Percentiles rank a stretch among this genome's conserved stretches.
These are phyloP conservation scores for Ormyrus pomaceus DNA, from an alignment of 2,888 invertebrate species.

Conservation along the genomic window DNA sequence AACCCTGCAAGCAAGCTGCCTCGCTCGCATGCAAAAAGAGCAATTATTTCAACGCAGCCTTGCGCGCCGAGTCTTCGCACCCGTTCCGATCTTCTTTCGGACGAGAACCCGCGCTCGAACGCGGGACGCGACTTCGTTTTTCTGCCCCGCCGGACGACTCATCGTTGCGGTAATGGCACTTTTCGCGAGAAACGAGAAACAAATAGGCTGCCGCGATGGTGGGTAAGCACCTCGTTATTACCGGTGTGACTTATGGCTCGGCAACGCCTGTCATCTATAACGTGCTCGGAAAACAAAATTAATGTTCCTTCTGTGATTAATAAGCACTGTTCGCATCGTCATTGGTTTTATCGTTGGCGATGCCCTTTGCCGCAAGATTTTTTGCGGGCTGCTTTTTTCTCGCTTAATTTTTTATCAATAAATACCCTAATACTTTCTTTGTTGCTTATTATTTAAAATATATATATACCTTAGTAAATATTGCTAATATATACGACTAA, in stretches of 20 bases:
- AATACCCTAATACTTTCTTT: no score
- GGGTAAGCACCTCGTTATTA: conserved; percentile 12
- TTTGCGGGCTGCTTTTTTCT: no score
- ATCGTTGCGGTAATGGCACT: not conserved
- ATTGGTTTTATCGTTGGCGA: no score
- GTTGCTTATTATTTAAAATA: no score
- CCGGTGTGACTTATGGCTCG: conserved; percentile 14
- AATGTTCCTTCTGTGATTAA: not conserved
- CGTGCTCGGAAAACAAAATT: conserved; percentile 11
- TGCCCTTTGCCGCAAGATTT: no score
- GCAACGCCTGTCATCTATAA: not conserved
- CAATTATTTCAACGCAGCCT: not conserved
- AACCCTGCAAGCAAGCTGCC: not conserved
- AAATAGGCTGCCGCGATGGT: not conserved
- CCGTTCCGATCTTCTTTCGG: not conserved
- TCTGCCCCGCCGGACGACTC: not conserved
- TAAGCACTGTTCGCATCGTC: no score
- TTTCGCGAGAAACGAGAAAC: not conserved
- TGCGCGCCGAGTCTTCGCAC: not conserved
- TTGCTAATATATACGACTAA: no score
- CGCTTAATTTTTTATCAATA: no score
- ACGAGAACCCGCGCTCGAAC: no score
- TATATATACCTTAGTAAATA: no score
- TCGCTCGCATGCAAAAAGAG: not conserved
- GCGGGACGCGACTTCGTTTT: not conserved